Base-by-base conservation (phyloP, 2,113 vertebrate species). In the Zosterops hypoxanthus region DNA sequence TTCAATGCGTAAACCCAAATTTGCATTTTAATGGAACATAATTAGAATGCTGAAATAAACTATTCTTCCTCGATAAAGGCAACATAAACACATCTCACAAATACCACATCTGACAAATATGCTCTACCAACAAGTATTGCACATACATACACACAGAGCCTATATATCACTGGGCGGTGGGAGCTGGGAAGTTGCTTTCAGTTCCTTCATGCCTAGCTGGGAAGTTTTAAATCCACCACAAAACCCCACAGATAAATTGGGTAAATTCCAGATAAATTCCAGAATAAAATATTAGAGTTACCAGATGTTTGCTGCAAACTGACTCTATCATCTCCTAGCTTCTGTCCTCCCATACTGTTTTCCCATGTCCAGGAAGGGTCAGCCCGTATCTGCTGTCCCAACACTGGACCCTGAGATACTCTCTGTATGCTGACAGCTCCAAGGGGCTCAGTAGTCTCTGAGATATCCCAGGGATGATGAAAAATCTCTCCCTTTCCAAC, bases 11-110 rank as follows among this genome's bases (percentile, higher is more conserved):
- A 72, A 90, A 86, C 83, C 64, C 66, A 93, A 97, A 97, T 98
- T 97, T 98, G 95, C 97, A 97, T 98, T 97, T 98, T 98, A 98
- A 98, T 98, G 94, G 94, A 57, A 95, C 66, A 86, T 96, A 98
- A 97, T 97, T 97, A 97, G 97, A 97, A 97, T 91, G 94, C 94
- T 89, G 95, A 97, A 92, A 97, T 96, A 96, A 97, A 97, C 23
- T 82, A 92, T 93, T 96, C 93, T 94, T 88, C 87, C 91, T 77
- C 2, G 0, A 92, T 92, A 82, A 90, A 97, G 87, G 91, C 96
- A 95, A 85, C 76, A 94, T 50, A 85, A 92, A 78, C 4, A 14
- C 71, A 92, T 81, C 88, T 94, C 82, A 79, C 76, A 92, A 94
- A 91, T 61, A 65, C 82, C 61, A 83, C 71, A 92, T 81, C 88